Conservation (phyloP, 2,797 vertebrate species). For the Phrynocephalus vlangalii region DNA sequence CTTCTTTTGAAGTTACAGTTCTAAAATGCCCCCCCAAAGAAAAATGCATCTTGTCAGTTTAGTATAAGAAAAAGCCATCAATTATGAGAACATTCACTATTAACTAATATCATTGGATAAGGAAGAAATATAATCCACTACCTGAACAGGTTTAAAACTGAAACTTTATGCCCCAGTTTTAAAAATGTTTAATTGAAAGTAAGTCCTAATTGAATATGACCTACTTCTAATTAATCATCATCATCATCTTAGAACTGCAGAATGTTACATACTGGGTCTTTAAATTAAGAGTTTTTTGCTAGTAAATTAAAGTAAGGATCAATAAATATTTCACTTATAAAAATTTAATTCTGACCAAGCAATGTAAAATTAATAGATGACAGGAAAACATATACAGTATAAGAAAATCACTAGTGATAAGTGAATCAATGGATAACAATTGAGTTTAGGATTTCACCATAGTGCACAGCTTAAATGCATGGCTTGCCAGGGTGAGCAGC, state of each 20-base stretch:
- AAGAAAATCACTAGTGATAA: neutral
- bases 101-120: neutral
- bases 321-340: no score
- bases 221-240: neutral
- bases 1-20: neutral
- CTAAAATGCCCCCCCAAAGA: neutral
- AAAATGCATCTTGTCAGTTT: neutral
- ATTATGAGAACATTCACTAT: neutral
- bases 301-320: no score
- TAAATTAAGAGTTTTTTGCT: no score
- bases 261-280: no score
- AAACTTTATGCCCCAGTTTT: neutral
- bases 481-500: neutral
- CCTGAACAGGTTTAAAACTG: neutral
- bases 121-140: neutral
- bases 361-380: neutral
- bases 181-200: neutral
- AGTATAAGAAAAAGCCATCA: neutral
- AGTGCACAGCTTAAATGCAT: neutral
- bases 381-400: neutral
- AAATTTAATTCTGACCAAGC: neutral
- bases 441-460: slow-evolving; percentile 7
- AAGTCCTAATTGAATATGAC: neutral
- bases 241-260: no score
- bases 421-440: neutral